Conservation (phyloP, 2,797 vertebrate species). For the Pelodytes ibericus region DNA sequence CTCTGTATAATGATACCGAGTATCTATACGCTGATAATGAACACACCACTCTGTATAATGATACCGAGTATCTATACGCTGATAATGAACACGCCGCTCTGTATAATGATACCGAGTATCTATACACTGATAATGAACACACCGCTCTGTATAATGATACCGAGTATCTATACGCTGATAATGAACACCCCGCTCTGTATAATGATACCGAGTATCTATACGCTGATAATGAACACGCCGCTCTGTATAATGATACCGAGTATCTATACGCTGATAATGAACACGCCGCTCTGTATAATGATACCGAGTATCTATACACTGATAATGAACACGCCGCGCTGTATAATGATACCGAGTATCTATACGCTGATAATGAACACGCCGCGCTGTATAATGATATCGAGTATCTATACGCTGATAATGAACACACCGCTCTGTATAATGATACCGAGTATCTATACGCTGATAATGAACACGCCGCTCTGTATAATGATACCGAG, state of each 20-base stretch:
- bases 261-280: neutral
- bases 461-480: neutral
- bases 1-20: constrained; percentile 41
- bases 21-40: neutral
- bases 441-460: neutral
- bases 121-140: neutral
- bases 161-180: neutral
- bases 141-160: constrained; percentile 41
- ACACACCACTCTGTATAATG: constrained; percentile 39
- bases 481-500: constrained; percentile 41
- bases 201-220: neutral
- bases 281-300: constrained; percentile 39
- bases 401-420: neutral
- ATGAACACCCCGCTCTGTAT: constrained; percentile 33
- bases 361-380: neutral
- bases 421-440: constrained; percentile 32
- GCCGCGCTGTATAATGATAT: constrained; percentile 41
- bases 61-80: neutral
- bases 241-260: constrained; percentile 41
- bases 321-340: neutral
- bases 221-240: neutral
- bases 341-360: constrained; percentile 41
- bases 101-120: constrained; percentile 41
- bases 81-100: neutral
- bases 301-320: neutral